Conservation (phyloP, 2,888 invertebrate genomes). For the Panzeria rudis region DNA sequence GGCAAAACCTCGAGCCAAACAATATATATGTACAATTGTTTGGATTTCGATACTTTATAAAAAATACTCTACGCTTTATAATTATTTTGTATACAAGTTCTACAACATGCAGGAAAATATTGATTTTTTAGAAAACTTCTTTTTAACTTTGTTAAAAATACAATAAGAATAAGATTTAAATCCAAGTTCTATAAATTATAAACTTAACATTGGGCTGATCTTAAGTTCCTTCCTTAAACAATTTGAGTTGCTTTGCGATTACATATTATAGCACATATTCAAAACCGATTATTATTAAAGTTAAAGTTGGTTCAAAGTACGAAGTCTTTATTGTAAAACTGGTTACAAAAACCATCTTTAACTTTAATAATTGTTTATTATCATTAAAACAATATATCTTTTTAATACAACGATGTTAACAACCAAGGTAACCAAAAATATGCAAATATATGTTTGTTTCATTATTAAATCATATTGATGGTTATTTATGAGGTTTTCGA, state of each 20-base stretch:
- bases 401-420: background rate
- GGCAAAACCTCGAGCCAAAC: background rate
- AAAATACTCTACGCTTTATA: too few species aligned
- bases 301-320: background rate
- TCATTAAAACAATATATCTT: conserved; percentile 13
- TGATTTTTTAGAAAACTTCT: conserved; percentile 1
- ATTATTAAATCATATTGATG: conserved; percentile 10
- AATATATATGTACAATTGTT: too few species aligned
- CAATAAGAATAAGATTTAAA: background rate
- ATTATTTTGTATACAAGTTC: too few species aligned
- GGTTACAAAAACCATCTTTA: background rate
- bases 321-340: background rate
- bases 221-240: background rate
- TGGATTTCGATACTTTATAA: too few species aligned
- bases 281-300: background rate
- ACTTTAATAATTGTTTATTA: background rate
- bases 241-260: background rate
- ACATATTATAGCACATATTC: background rate
- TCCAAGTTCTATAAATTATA: background rate
- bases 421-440: conserved; percentile 6
- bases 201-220: background rate
- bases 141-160: background rate
- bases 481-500: background rate
- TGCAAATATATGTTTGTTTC: background rate
- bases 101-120: background rate